phyloP scores from a whole-genome alignment of 1,140 invertebrate genomes.

The Araneus ventricosus region DNA sequence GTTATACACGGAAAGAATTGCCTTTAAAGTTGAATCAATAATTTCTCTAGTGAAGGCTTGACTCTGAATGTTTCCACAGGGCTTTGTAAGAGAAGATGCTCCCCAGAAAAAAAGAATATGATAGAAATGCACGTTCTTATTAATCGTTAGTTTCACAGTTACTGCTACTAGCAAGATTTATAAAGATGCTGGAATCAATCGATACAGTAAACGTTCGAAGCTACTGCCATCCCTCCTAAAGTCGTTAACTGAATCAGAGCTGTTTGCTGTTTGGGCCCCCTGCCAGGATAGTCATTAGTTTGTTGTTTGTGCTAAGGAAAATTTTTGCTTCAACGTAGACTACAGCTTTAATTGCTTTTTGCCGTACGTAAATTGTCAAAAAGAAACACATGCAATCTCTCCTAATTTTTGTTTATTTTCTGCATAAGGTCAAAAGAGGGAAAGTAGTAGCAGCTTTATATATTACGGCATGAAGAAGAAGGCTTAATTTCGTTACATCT shows the following conservation, averaged over 20 bases:
- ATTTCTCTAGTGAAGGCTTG: not conserved
- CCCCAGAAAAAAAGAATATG: not conserved
- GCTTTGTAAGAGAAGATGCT: not conserved
- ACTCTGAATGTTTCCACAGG: not conserved
- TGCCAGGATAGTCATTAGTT: slow-evolving; percentile 62
- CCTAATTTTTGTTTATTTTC: not conserved
- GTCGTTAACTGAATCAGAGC: slow-evolving; percentile 60
- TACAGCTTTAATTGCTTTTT: slow-evolving; percentile 59
- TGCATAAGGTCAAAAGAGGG: too few species aligned
- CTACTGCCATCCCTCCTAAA: not conserved
- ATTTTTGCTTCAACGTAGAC: slow-evolving; percentile 14
- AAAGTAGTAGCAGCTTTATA: not conserved
- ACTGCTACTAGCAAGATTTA: slow-evolving; percentile 13
- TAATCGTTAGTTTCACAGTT: slow-evolving; percentile 33
- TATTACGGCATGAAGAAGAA: not conserved
- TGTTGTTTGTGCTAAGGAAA: slow-evolving; percentile 60
- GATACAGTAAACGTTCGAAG: slow-evolving; percentile 28
- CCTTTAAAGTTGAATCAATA: slow-evolving; percentile 30
- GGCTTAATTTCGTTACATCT: not conserved
- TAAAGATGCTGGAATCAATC: slow-evolving; percentile 15
- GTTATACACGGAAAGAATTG: not conserved
- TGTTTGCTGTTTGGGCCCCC: slow-evolving; percentile 44
- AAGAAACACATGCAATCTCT: not conserved
- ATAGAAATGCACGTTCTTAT: not conserved
- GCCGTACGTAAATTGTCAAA: slow-evolving; percentile 26